phyloP scores from a whole-genome alignment of 1,140 invertebrate species.

The Drosophila ironensis region DNA sequence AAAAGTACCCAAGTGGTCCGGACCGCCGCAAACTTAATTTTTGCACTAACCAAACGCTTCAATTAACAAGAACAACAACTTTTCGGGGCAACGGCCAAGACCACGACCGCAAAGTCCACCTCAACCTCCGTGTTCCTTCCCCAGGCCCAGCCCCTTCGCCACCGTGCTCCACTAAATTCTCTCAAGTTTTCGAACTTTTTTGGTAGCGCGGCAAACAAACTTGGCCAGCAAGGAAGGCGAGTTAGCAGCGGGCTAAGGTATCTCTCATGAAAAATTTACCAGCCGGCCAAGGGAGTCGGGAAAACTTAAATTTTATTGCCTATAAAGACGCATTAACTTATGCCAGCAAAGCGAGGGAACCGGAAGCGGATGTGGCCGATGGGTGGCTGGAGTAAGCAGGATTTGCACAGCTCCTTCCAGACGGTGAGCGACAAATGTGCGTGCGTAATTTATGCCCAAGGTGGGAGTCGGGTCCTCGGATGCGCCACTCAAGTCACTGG shows the following conservation, averaged over 20 bases:
- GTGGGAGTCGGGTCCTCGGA: not conserved
- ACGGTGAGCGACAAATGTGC: constrained; percentile 58
- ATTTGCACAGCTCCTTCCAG: constrained; percentile 13
- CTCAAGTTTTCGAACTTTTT: constrained; percentile 72
- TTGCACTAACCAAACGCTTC: constrained; percentile 65
- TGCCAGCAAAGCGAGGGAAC: constrained; percentile 29
- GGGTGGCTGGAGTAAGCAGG: constrained; percentile 2
- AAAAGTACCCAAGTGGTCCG: constrained; percentile 30
- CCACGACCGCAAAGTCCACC: not conserved
- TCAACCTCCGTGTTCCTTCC: not conserved
- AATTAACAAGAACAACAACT: constrained; percentile 71
- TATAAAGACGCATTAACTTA: constrained; percentile 79
- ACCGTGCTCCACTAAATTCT: constrained; percentile 65
- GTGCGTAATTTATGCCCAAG: constrained; percentile 64
- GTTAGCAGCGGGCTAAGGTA: not conserved
- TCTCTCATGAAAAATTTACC: constrained; percentile 68
- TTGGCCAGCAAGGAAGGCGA: constrained; percentile 14
- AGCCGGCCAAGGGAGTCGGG: constrained; percentile 45
- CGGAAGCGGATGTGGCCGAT: constrained; percentile 25
- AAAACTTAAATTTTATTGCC: constrained; percentile 81
- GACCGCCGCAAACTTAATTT: constrained; percentile 65
- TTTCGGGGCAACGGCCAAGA: constrained; percentile 40
- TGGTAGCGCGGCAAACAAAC: constrained; percentile 45
- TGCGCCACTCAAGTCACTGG: not conserved
- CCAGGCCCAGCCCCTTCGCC: constrained; percentile 25